Conservation (phyloP, 2,797 vertebrate species). For the Merluccius polli region DNA sequence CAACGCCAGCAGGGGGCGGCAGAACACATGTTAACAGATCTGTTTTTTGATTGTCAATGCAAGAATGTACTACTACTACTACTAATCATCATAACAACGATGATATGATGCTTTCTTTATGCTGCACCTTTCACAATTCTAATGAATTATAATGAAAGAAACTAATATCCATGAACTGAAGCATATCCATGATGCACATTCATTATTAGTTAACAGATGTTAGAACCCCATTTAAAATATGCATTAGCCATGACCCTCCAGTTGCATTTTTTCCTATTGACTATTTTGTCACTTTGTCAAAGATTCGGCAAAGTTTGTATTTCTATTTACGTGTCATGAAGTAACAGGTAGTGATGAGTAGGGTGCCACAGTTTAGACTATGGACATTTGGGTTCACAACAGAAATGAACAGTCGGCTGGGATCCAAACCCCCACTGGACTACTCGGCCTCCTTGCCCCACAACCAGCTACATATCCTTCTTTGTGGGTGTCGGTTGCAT, state of each 20-base stretch:
- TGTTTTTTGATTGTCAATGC: no score
- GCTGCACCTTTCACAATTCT: not conserved
- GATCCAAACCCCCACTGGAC: no score
- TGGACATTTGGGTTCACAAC: not conserved
- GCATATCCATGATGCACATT: not conserved
- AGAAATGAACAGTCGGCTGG: not conserved
- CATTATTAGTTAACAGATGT: not conserved
- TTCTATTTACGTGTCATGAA: no score
- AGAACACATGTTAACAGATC: constrained; percentile 15
- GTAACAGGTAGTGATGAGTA: not conserved
- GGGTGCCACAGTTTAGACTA: not conserved
- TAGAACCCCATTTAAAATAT: not conserved
- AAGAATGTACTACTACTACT: no score
- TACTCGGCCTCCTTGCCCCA: no score
- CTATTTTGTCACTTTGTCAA: not conserved
- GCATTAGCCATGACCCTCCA: not conserved
- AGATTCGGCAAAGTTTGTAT: no score
- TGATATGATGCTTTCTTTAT: not conserved
- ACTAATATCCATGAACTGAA: not conserved
- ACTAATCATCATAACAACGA: not conserved
- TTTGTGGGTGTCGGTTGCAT: no score
- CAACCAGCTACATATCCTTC: no score
- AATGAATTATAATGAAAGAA: not conserved
- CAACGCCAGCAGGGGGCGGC: constrained; percentile 35
- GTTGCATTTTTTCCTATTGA: not conserved